Conservation (phyloP, 2,797 vertebrate species). For the Esox masquinongy region DNA sequence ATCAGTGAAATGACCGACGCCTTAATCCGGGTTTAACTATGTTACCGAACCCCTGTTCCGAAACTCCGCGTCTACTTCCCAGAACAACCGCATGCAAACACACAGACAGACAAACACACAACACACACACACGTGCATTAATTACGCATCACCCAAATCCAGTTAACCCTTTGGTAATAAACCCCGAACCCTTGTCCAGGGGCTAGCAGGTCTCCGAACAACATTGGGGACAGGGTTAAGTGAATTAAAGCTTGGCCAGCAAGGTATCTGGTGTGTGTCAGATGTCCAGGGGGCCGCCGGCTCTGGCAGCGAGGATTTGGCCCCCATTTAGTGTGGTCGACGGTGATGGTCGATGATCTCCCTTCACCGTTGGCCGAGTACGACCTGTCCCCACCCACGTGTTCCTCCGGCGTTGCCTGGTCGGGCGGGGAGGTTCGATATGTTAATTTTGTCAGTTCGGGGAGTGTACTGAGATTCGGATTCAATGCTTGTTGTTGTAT, state of each 20-base stretch:
- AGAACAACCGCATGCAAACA: conserved; percentile 43
- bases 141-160: conserved; percentile 72
- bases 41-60: conserved; percentile 42
- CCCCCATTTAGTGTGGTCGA: not conserved
- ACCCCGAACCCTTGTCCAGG: conserved; percentile 68
- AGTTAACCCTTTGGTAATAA: conserved; percentile 71
- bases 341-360: not conserved
- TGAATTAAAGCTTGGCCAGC: conserved; percentile 81
- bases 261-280: conserved; percentile 89
- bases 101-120: conserved; percentile 5
- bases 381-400: not conserved
- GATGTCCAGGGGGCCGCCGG: conserved; percentile 58
- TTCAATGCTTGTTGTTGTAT: not conserved
- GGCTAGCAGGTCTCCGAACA: conserved; percentile 69
- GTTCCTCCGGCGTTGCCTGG: not conserved
- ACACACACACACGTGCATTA: not conserved
- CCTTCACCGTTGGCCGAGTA: not conserved
- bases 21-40: conserved; percentile 40
- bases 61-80: conserved; percentile 44
- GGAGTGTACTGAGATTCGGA: not conserved
- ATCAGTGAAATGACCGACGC: conserved; percentile 24
- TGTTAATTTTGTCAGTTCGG: not conserved
- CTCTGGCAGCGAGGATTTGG: not conserved
- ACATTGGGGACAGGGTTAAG: conserved; percentile 77
- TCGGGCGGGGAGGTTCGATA: not conserved